Evolutionary conservation across 2,113 vertebrate species (phyloP), one percentile per base, ranked within the genome.

Genomic region (Brachyhypopomus gauderio): DNA sequence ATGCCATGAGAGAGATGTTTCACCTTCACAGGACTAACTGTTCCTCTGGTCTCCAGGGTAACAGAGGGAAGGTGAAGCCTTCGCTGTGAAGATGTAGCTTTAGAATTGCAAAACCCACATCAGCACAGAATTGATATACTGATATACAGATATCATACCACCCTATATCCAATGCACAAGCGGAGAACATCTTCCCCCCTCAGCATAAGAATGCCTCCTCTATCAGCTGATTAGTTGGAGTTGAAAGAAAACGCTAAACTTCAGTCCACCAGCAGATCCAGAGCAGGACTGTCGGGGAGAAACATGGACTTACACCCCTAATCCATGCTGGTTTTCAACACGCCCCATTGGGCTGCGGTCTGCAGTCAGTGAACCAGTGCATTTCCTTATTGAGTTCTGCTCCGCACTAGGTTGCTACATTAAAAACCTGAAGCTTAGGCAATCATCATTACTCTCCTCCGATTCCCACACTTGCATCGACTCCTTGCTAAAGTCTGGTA

Each of bases 401-500:
- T 55, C 20, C 16, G 36, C 6, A 58, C 23, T 69, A n/a, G 48
- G 48, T 69, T 58, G 22, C 27, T 30, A 70, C 9, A 14, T n/a
- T 41, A 22, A 70, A 77, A 36, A 11, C 66, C 19, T 59, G 59
- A 48, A 60, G 58, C 30, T 17, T 5, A 30, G 27, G 27, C 30
- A 69, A 36, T 78, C 34, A 59, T 59, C 66, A 70, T 19, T 59
- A 45, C 12, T 75, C n/a, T 19, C 41, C 22, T 41, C 36, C 41
- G 74, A 41, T 38, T 45, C n/a, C 36, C 11, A 38, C 16, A 62
- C 62, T 7, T 7, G 58, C 62, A 76, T 62, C 45, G 52, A 78
- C 38, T 23, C n/a, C 27, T 41, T 3, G 74, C 16, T 71, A 60
- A 79, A 71, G 45, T 59, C 41, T 70, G 25, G 52, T 72, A 71